phyloP scores from a whole-genome alignment of 2,797 vertebrate genomes.

The Anniella stebbinsi region DNA sequence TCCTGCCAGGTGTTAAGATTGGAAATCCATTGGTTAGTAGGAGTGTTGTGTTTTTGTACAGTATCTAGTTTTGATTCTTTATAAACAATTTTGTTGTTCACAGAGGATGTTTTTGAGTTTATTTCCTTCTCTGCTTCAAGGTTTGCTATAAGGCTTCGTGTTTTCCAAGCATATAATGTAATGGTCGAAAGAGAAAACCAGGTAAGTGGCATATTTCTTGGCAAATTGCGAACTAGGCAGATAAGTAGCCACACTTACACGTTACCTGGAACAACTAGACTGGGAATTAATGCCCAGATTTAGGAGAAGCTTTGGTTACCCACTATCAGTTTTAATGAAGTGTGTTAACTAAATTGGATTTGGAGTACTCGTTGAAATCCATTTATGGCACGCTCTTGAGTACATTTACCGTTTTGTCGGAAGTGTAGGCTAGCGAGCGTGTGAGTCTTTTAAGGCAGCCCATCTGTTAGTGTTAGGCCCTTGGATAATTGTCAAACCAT shows the following conservation, averaged over 20 bases:
- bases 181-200: constrained; percentile 54
- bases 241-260: constrained; percentile 57
- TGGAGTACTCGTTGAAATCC: constrained; percentile 79
- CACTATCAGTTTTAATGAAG: constrained; percentile 82
- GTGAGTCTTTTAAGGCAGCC: constrained; percentile 96
- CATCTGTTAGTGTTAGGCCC: constrained; percentile 96
- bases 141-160: constrained; percentile 59
- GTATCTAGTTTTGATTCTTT: background rate
- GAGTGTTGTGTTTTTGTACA: background rate
- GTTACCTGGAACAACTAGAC: constrained; percentile 70
- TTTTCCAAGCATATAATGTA: constrained; percentile 57
- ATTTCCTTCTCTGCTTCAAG: constrained; percentile 51
- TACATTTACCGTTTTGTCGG: constrained; percentile 93
- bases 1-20: background rate
- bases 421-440: constrained; percentile 94
- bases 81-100: background rate
- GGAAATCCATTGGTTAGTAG: background rate
- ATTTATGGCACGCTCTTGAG: constrained; percentile 91
- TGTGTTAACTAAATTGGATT: constrained; percentile 81
- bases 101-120: constrained; percentile 40
- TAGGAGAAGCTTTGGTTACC: constrained; percentile 75
- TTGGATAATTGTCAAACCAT: constrained; percentile 93
- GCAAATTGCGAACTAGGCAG: constrained; percentile 55
- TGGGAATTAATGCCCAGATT: constrained; percentile 68
- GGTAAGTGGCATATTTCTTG: constrained; percentile 46